These are phyloP conservation scores for Oryctes rhinoceros DNA, from an alignment of 1,140 invertebrate genomes.

Conservation along the genomic window DNA sequence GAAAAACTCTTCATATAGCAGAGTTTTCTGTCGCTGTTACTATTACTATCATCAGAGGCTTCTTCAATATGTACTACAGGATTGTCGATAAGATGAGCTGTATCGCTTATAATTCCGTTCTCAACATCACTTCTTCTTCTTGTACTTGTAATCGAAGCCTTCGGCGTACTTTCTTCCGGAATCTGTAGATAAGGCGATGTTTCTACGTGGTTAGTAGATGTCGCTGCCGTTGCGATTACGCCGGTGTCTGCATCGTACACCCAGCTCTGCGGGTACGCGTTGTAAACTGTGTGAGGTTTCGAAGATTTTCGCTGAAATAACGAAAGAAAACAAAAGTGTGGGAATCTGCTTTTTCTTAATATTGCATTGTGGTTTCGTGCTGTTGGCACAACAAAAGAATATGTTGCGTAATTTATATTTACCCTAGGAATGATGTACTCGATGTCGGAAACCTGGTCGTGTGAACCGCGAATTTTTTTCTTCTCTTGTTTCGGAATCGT, in stretches of 20 bases:
- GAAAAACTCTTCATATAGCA: conserved; percentile 64
- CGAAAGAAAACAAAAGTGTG: conserved; percentile 16
- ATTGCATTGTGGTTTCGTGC: neutral
- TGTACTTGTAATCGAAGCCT: conserved; percentile 42
- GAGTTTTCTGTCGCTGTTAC: conserved; percentile 60
- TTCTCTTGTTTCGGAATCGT: conserved; percentile 48
- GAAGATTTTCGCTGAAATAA: conserved; percentile 57
- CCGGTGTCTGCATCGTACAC: conserved; percentile 59
- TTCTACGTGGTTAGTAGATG: conserved; percentile 49
- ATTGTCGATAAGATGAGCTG: conserved; percentile 54
- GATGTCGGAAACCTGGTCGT: conserved; percentile 62
- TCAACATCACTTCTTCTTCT: conserved; percentile 44
- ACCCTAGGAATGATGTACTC: conserved; percentile 65
- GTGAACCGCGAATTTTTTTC: conserved; percentile 54
- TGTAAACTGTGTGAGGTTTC: conserved; percentile 57
- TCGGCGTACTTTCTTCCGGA: conserved; percentile 54
- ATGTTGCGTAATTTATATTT: conserved; percentile 48
- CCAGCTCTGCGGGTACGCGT: conserved; percentile 63
- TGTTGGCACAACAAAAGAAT: conserved; percentile 20
- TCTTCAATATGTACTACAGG: conserved; percentile 60
- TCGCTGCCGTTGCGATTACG: conserved; percentile 21
- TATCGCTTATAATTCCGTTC: conserved; percentile 47
- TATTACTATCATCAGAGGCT: conserved; percentile 59
- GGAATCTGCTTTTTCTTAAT: neutral
- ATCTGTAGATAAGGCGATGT: conserved; percentile 56